Base-by-base conservation (phyloP, 2,888 invertebrate genomes). In the Eudasyphora cyanicolor region DNA sequence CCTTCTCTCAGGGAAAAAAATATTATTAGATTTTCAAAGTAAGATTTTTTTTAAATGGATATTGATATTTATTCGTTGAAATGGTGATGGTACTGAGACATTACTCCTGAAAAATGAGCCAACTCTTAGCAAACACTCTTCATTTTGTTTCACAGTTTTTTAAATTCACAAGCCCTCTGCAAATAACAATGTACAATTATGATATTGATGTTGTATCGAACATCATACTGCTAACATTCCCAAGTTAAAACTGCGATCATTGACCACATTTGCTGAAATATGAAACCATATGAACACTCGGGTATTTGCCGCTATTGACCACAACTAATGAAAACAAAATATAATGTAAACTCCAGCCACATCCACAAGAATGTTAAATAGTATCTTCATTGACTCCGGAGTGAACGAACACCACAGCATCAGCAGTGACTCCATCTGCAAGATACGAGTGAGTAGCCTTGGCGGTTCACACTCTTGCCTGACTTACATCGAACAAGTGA, bases 401-500 rank as follows among this genome's bases (percentile, higher is more conserved):
- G 17, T 24, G 35, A 14, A 67, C 24, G 12, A 38, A 12, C 21
- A 67, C n/a, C 19, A 42, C 29, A 60, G 42, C 21, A 12, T 7
- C 27, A 10, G 27, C 27, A 27, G 57, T 57, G 24, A 57, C 27
- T 27, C 14, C 27, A 67, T 67, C 67, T 67, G 64, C 19, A 38
- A 24, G 6, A n/a, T n/a, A n/a, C 54, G 29, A 32, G 60, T 10
- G 35, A 62, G n/a, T n/a, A 10, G 62, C 1, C n/a, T 24, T 8
- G 32, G 35, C 35, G 5, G 54, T n/a, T 12, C 21, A 67, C 6
- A 42, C 42, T 14, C 60, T 57, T 57, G 12, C 60, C 2, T n/a
- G n/a, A n/a, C n/a, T n/a, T n/a, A 60, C 42, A 35, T 35, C 8
- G 17, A 80, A 78, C 76, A 84, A 84, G 84, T 84, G 84, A 84